phyloP scores from a whole-genome alignment of 2,888 invertebrate genomes.

The Apamea anceps region DNA sequence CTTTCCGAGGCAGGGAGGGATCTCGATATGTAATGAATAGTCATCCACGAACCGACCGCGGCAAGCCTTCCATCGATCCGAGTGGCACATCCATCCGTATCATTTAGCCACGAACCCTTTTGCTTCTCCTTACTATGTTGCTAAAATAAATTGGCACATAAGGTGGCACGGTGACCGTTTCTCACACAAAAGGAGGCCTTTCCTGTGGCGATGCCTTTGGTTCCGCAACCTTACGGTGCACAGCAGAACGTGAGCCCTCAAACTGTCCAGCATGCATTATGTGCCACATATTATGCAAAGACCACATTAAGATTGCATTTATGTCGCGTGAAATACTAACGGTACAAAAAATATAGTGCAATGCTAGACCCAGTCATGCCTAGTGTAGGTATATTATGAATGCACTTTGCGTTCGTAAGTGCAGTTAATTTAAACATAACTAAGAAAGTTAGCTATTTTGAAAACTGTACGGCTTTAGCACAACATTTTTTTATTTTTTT shows the following conservation, averaged over 20 bases:
- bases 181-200: background rate
- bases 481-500: too few species aligned
- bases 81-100: too few species aligned
- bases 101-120: background rate
- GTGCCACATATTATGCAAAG: constrained; percentile 5
- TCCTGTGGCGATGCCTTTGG: background rate
- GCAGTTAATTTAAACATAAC: too few species aligned
- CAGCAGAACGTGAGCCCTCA: constrained; percentile 26
- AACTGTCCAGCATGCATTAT: constrained; percentile 12
- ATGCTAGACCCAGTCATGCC: background rate
- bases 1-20: background rate
- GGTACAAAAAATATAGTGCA: constrained; percentile 6
- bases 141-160: background rate
- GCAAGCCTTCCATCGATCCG: background rate
- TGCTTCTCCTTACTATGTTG: background rate
- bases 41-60: background rate
- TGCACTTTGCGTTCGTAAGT: constrained; percentile 1
- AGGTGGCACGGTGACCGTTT: background rate
- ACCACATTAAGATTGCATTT: constrained; percentile 12
- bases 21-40: background rate
- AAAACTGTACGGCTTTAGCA: background rate
- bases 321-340: constrained; percentile 14
- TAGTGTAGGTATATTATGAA: background rate
- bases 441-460: background rate
- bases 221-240: constrained; percentile 14